Base-by-base conservation (phyloP, 1,140 invertebrate genomes). In the Phymastichus coffea region DNA sequence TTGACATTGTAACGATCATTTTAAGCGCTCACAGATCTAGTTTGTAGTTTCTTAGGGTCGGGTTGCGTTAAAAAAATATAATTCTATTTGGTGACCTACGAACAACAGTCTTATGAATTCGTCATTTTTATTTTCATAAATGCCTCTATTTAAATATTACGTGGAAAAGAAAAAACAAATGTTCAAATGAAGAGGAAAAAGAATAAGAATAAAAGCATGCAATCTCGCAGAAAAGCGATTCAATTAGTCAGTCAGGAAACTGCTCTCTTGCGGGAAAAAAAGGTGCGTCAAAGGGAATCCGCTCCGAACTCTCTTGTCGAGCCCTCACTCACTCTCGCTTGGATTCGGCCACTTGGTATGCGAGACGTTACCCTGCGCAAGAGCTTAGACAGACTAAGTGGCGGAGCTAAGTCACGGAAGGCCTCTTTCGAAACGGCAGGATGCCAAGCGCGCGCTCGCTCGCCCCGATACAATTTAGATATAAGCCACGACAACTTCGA, bases 401-500 rank as follows among this genome's bases (percentile, higher is more conserved):
- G 47, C 33, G 33, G 20, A n/a, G 17, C 48, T 38, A 38, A 53
- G 51, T 53, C 51, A 53, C 37, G 38, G 25, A 43, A 53, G 48
- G 33, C 22, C 23, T 41, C 41, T 53, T 37, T 53, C 35, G n/a
- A 43, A 15, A n/a, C n/a, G n/a, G n/a, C 23, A 22, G n/a, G 20
- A 46, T 22, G 2, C 17, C 8, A 2, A 17, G 19, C 40, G 26
- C 10, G 53, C 10, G n/a, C n/a, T n/a, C n/a, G n/a, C n/a, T 8
- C 28, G 10, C 41, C 15, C 41, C 53, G 53, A 44, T 55, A 55
- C 41, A 46, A 55, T 55, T 44, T 44, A 55, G 28, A 55, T 55
- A 55, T 25, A 35, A 55, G 19, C 23, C 14, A 15, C 46, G 14
- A n/a, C 23, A 17, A 46, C 56, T n/a, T 49, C 46, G 44, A 43